Percentiles rank a stretch among this genome's conserved stretches.
These are phyloP conservation scores for Amiota communis DNA, from an alignment of 2,888 invertebrate species.

Conservation along the genomic window DNA sequence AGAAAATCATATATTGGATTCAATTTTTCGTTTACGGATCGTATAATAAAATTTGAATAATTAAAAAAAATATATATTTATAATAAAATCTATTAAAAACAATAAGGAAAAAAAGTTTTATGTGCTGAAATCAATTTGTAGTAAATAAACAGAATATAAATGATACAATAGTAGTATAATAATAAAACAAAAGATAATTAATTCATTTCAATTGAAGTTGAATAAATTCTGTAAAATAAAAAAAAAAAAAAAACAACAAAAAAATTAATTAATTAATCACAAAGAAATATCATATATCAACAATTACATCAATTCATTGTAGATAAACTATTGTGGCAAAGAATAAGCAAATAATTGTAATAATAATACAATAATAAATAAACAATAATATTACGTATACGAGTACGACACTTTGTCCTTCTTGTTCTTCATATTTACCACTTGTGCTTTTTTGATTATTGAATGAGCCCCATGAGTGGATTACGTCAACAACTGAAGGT, in stretches of 20 bases:
- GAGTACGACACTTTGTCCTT: constrained; percentile 51
- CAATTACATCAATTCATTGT: constrained; percentile 38
- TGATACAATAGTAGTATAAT: too few species aligned
- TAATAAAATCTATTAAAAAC: neutral
- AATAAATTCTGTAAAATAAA: constrained; percentile 15
- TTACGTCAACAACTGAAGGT: constrained; percentile 73
- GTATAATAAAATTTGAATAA: constrained; percentile 26
- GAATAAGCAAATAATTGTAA: constrained; percentile 7
- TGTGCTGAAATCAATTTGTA: too few species aligned
- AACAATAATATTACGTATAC: constrained; percentile 53
- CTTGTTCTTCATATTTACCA: constrained; percentile 6
- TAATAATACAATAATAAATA: constrained; percentile 26
- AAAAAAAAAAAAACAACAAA: constrained; percentile 27
- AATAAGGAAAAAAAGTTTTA: constrained; percentile 6
- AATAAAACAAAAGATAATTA: too few species aligned
- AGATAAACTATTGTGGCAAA: constrained; percentile 35
- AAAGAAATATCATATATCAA: constrained; percentile 32
- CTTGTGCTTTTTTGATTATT: constrained; percentile 40
- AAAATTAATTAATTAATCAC: constrained; percentile 29
- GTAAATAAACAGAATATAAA: too few species aligned
- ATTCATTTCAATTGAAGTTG: neutral
- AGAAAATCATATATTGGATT: neutral
- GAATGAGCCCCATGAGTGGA: constrained; percentile 73
- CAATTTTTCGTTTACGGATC: neutral
- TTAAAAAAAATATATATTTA: neutral